Evolutionary conservation across 1,140 invertebrate species (phyloP).

Genomic region (Semibalanus balanoides): DNA sequence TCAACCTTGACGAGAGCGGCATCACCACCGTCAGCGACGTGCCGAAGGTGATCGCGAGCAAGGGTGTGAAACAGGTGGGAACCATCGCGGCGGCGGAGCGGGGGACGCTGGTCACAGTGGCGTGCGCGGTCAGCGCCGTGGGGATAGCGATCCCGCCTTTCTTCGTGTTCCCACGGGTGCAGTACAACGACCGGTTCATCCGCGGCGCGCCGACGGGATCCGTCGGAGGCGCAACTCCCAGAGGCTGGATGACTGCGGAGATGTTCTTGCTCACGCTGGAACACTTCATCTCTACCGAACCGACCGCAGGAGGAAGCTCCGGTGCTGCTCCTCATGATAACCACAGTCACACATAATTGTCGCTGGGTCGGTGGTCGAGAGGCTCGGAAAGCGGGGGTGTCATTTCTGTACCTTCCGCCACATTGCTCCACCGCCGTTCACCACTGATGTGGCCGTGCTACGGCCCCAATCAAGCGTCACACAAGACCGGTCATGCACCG

Average conservation of each 20-base stretch:
- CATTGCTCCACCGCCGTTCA: too few relatives aligned
- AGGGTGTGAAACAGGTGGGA: slow-evolving; percentile 34
- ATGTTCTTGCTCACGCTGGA: slow-evolving; percentile 21
- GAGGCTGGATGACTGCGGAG: slow-evolving; percentile 25
- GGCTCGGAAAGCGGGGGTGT: too few relatives aligned
- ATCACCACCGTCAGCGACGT: slow-evolving; percentile 33
- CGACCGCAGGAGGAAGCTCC: slow-evolving; percentile 20
- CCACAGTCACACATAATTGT: too few relatives aligned
- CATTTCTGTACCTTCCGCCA: too few relatives aligned
- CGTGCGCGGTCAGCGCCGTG: slow-evolving; percentile 26
- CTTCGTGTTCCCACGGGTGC: slow-evolving; percentile 31
- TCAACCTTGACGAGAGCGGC: slow-evolving; percentile 28
- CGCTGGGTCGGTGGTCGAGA: too few relatives aligned
- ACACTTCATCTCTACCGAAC: slow-evolving; percentile 29
- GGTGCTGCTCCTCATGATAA: slow-evolving; percentile 24
- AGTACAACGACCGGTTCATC: slow-evolving; percentile 31
- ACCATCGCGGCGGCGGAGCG: slow-evolving; percentile 28
- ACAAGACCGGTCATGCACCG: too few relatives aligned
- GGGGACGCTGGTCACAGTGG: slow-evolving; percentile 31
- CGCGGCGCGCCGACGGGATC: slow-evolving; percentile 29
- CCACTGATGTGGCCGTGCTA: too few relatives aligned
- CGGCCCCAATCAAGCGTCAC: too few relatives aligned
- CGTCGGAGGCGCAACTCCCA: slow-evolving; percentile 9
- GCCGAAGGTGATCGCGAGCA: slow-evolving; percentile 27
- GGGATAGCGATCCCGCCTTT: slow-evolving; percentile 31